Percentiles rank a stretch among this genome's conserved stretches.
phyloP scores from a whole-genome alignment of 2,797 vertebrate genomes.

The Gallinago stenura region DNA sequence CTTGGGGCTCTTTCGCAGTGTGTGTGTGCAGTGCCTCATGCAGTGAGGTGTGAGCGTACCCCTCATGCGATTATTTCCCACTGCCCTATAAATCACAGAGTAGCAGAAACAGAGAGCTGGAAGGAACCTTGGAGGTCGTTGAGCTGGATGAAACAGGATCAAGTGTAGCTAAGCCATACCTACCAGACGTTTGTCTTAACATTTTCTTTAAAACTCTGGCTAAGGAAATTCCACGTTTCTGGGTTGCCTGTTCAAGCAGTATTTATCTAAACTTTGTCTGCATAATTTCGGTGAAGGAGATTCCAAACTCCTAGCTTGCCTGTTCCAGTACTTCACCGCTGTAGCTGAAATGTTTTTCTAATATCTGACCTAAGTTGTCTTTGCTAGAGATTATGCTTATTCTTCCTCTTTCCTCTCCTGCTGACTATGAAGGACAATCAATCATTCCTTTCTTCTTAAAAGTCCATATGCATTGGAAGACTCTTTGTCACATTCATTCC shows the following conservation, averaged over 20 bases:
- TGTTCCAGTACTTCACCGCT: slow-evolving; percentile 5
- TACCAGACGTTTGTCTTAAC: slow-evolving; percentile 21
- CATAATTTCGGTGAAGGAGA: slow-evolving; percentile 39
- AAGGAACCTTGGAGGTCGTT: background rate
- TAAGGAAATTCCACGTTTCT: slow-evolving; percentile 64
- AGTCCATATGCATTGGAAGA: background rate
- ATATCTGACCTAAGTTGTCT: slow-evolving; percentile 29
- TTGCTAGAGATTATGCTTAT: slow-evolving; percentile 34
- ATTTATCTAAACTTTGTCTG: slow-evolving; percentile 55
- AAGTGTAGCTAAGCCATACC: slow-evolving; percentile 4
- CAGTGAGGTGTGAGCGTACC: background rate
- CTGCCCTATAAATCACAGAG: slow-evolving; percentile 12
- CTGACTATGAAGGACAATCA: background rate
- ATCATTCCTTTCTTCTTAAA: slow-evolving; percentile 29
- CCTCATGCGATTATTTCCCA: fast-evolving
- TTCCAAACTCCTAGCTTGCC: background rate
- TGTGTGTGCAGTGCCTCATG: background rate
- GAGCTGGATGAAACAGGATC: slow-evolving; percentile 16
- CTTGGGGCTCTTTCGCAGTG: background rate
- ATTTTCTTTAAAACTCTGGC: background rate
- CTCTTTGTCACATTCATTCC: slow-evolving; percentile 36
- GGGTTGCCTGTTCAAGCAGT: slow-evolving; percentile 36
- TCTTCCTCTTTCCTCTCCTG: background rate
- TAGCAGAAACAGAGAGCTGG: background rate
- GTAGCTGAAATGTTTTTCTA: slow-evolving; percentile 47